Conservation (phyloP, 2,797 vertebrate genomes). For the Sciaenops ocellatus region DNA sequence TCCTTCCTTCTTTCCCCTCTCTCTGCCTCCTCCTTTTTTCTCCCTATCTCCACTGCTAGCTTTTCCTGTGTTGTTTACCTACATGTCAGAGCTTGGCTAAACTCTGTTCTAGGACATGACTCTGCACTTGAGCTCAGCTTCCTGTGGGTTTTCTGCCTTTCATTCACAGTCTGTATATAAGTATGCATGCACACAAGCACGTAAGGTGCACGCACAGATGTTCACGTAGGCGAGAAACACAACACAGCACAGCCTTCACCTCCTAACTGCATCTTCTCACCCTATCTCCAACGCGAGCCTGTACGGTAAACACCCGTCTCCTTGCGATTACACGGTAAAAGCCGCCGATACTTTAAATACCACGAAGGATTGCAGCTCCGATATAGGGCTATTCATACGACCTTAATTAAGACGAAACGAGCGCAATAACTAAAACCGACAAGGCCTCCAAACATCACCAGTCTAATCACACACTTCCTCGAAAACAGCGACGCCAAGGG, state of each 20-base stretch:
- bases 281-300: slow-evolving; percentile 15
- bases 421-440: slow-evolving; percentile 73
- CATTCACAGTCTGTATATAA: slow-evolving; percentile 8
- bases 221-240: slow-evolving; percentile 31
- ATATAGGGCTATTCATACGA: slow-evolving; percentile 58
- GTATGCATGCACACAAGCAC: slow-evolving; percentile 15
- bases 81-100: slow-evolving; percentile 92
- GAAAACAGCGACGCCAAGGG: slow-evolving; percentile 62
- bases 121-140: slow-evolving; percentile 63
- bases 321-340: slow-evolving; percentile 32
- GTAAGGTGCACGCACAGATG: slow-evolving; percentile 19
- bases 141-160: slow-evolving; percentile 39
- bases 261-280: slow-evolving; percentile 27
- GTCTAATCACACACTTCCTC: slow-evolving; percentile 72
- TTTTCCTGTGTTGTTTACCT: slow-evolving; percentile 89
- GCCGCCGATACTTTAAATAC: slow-evolving; percentile 45
- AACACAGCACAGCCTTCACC: neutral
- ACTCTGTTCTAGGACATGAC: slow-evolving; percentile 87
- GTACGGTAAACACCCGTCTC: slow-evolving; percentile 62
- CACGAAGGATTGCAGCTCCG: slow-evolving; percentile 57
- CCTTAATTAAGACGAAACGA: slow-evolving; percentile 76
- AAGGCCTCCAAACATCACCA: slow-evolving; percentile 69
- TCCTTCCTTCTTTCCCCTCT: slow-evolving; percentile 58
- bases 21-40: neutral
- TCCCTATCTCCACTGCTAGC: slow-evolving; percentile 56